These are phyloP conservation scores for Periparus ater DNA, from an alignment of 2,797 vertebrate species.

Conservation along the genomic window DNA sequence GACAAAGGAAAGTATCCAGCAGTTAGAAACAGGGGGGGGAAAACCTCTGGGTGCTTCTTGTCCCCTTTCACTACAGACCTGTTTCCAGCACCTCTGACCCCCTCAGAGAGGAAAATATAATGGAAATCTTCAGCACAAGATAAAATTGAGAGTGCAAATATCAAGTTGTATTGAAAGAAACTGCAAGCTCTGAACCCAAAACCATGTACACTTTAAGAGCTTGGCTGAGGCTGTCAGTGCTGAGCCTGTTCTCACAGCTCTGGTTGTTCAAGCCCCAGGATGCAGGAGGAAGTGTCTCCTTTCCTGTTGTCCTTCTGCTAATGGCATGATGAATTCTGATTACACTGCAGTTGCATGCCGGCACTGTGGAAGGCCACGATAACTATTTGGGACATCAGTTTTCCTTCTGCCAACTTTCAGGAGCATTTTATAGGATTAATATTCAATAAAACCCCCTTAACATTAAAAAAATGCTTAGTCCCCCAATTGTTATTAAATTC, in stretches of 20 bases:
- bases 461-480: slow-evolving; percentile 74
- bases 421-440: slow-evolving; percentile 67
- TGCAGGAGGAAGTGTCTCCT: slow-evolving; percentile 54
- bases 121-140: slow-evolving; percentile 10
- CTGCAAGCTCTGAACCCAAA: not conserved
- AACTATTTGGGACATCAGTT: slow-evolving; percentile 61
- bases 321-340: slow-evolving; percentile 53
- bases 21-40: not conserved
- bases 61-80: slow-evolving; percentile 40
- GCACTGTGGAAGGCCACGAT: not conserved
- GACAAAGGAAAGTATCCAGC: slow-evolving; percentile 26
- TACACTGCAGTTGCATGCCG: slow-evolving; percentile 14
- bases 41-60: not conserved
- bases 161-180: slow-evolving; percentile 18
- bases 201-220: not conserved
- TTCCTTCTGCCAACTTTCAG: slow-evolving; percentile 65
- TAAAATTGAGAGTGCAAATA: slow-evolving; percentile 21
- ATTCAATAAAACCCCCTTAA: slow-evolving; percentile 70
- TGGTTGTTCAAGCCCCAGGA: slow-evolving; percentile 34
- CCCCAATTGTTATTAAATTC: slow-evolving; percentile 75
- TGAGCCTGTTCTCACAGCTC: not conserved
- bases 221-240: not conserved
- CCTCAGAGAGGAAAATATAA: not conserved
- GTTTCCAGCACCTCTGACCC: not conserved
- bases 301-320: slow-evolving; percentile 65